phyloP scores from a whole-genome alignment of 2,888 invertebrate species.

The Sminthurides aquaticus region DNA sequence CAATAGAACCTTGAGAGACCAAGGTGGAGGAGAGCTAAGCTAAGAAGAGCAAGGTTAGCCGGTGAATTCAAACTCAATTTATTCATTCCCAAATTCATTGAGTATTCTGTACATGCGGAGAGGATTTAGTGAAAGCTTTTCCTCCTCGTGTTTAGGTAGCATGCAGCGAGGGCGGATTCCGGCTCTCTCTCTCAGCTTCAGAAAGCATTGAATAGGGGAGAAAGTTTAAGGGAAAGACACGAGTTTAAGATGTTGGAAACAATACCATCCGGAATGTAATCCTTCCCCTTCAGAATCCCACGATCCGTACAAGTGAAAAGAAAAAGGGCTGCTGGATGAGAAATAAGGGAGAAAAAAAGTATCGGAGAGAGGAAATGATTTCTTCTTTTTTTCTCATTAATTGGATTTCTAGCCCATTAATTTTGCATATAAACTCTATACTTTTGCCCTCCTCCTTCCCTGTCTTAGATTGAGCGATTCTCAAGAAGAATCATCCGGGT shows the following conservation, averaged over 20 bases:
- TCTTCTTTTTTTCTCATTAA: conserved; percentile 7
- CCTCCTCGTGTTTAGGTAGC: neutral
- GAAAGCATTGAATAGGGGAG: neutral
- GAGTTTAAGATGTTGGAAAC: neutral
- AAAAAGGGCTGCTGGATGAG: neutral
- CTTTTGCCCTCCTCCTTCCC: neutral
- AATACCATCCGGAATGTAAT: neutral
- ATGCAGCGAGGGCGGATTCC: too few relatives aligned
- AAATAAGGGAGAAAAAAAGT: neutral
- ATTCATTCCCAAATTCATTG: neutral
- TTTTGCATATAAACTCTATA: conserved; percentile 10
- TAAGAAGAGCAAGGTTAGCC: neutral
- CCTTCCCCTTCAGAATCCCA: too few relatives aligned
- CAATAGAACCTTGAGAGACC: neutral
- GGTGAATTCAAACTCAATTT: neutral
- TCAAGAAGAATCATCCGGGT: too few relatives aligned
- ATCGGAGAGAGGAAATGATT: neutral
- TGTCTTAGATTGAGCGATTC: too few relatives aligned
- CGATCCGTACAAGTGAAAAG: too few relatives aligned
- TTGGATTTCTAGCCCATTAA: conserved; percentile 15
- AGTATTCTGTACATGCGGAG: neutral
- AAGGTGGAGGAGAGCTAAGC: neutral
- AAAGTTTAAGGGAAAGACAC: neutral
- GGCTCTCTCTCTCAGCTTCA: too few relatives aligned
- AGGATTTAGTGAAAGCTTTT: neutral